A percentile compares a stretch with the other conserved stretches of the same genome.
Evolutionary conservation across 2,888 invertebrate species (phyloP).

Genomic region (Melieria crassipennis): DNA sequence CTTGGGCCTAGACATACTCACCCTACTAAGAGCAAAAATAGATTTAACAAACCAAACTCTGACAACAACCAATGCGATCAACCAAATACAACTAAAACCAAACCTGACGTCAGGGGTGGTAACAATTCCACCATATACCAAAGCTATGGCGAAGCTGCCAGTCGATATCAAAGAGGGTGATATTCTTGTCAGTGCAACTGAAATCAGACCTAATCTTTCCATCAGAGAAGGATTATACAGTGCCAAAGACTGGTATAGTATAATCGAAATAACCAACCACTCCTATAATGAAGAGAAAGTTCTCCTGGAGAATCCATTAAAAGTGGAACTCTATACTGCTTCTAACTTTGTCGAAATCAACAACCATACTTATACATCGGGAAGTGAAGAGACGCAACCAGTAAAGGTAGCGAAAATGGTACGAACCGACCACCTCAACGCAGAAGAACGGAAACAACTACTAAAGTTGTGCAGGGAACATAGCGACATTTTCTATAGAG

Average conservation of each 20-base stretch:
- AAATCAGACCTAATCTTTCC: constrained; percentile 7
- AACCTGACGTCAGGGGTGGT: constrained; percentile 18
- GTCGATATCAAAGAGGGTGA: constrained; percentile 25
- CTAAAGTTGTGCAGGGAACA: constrained; percentile 29
- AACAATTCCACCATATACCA: constrained; percentile 7
- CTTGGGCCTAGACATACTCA: constrained; percentile 9
- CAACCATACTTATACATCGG: no score
- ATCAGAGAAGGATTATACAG: no score
- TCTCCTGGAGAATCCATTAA: no score
- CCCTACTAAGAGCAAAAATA: constrained; percentile 9
- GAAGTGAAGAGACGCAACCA: no score
- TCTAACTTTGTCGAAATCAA: background rate
- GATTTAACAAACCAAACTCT: constrained; percentile 14
- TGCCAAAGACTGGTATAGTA: no score
- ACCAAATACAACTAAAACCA: constrained; percentile 23
- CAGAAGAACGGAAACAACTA: constrained; percentile 30
- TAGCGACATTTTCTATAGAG: constrained; percentile 34
- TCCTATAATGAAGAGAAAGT: no score
- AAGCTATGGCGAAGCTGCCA: constrained; percentile 17
- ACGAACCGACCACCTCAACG: constrained; percentile 27
- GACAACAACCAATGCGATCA: constrained; percentile 11
- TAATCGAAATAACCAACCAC: no score
- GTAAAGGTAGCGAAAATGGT: constrained; percentile 5
- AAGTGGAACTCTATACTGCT: constrained; percentile 12
- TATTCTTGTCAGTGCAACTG: constrained; percentile 10